phyloP scores from a whole-genome alignment of 2,113 vertebrate genomes.

The Beaufortia kweichowensis region DNA sequence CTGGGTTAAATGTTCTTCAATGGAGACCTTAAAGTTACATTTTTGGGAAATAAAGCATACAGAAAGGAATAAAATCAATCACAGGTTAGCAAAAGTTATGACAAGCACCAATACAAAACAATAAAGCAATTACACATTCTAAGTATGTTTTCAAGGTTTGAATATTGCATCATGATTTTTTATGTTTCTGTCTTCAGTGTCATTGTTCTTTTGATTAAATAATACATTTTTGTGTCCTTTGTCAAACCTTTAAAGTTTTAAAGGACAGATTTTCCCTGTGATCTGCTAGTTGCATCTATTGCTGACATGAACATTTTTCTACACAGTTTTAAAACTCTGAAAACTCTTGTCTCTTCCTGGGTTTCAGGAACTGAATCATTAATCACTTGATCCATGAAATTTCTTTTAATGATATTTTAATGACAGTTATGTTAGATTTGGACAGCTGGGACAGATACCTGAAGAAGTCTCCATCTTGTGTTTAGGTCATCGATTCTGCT shows the following conservation, averaged over 20 bases:
- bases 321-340: neutral
- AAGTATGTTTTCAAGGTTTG: neutral
- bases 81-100: neutral
- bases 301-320: conserved; percentile 19
- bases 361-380: neutral
- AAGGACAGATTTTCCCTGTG: conserved; percentile 10
- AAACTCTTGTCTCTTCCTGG: neutral
- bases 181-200: neutral
- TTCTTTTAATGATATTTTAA: no score
- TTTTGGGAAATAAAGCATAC: conserved; percentile 17
- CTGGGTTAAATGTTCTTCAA: conserved; percentile 89
- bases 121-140: neutral
- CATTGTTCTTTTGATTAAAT: neutral
- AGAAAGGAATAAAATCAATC: neutral
- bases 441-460: conserved; percentile 75
- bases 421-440: neutral
- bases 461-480: conserved; percentile 89
- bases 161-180: conserved; percentile 7
- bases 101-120: neutral
- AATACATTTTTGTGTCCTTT: neutral
- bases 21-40: conserved; percentile 78
- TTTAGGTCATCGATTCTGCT: conserved; percentile 89
- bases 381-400: neutral
- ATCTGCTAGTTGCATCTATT: conserved; percentile 7
- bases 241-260: conserved; percentile 1